Evolutionary conservation across 2,888 invertebrate genomes (phyloP), one percentile per base, ranked within the genome.

Genomic region (Pandemis corylana): DNA sequence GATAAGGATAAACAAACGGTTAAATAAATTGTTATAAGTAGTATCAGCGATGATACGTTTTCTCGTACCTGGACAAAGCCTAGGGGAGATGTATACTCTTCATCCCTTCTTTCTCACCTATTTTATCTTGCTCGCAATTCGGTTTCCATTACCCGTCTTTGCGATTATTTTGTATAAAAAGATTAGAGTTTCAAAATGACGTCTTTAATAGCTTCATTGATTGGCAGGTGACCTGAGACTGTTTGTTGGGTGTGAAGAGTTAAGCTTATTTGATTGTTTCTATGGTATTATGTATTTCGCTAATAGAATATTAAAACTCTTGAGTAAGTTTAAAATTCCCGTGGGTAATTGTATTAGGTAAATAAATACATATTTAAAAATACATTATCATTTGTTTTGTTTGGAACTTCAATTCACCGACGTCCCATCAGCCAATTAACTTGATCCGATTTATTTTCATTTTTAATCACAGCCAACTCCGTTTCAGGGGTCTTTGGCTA

Each of bases 401-500:
- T 53, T n/a, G 63, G 28, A 42, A 20, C 12, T 20, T 13, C 42
- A 13, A n/a, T 46, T 12, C 0, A 2, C 49, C 15, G 10, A 15
- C 9, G 7, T 7, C 20, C 10, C 20, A 20, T 56, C 56, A 15
- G 20, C 0, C 56, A 56, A 56, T 56, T 56, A 56, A 20, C 56
- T 56, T 10, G 56, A 56, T 56, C 56, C 6, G 5, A 59, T 66
- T n/a, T 28, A 41, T 62, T 51, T 20, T 72, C 46, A 36, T 64
- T 73, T 64, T 65, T 64, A 65, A 73, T 73, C 46, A 68, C 65
- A 15, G 12, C 51, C 59, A 36, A 67, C 46, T 20, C 36, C n/a
- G 44, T 9, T 15, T 68, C 68, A 53, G 42, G 49, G 64, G n/a
- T 64, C 41, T 63, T 72, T 72, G 72, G 73, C 73, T 46, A 64